Evolutionary conservation across 2,113 vertebrate genomes (phyloP).

Genomic region (Ochotona curzoniae): DNA sequence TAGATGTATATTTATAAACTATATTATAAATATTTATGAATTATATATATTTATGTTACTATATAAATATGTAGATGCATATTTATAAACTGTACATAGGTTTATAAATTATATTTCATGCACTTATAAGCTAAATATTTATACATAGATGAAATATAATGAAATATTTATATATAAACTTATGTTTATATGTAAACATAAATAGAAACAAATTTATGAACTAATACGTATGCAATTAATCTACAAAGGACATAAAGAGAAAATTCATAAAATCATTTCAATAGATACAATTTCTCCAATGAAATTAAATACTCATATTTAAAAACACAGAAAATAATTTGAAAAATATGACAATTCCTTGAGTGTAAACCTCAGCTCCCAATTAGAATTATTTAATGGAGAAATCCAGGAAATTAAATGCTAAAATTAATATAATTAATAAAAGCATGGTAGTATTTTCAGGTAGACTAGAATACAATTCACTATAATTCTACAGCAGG

Average conservation of each 20-base stretch:
- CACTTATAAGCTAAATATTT: no score
- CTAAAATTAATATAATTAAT: not conserved
- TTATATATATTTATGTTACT: no score
- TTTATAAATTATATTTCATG: no score
- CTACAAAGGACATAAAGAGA: not conserved
- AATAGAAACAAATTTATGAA: not conserved
- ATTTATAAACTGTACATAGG: no score
- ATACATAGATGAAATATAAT: no score
- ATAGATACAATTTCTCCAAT: not conserved
- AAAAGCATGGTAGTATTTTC: not conserved
- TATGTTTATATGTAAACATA: not conserved
- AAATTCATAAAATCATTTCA: not conserved
- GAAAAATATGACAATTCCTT: not conserved
- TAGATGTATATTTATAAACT: no score
- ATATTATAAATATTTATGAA: no score
- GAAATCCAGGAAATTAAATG: not conserved
- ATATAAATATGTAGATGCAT: no score
- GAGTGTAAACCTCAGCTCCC: not conserved
- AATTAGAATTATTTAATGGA: not conserved
- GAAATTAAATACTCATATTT: not conserved
- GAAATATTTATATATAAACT: no score
- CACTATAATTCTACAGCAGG: no score
- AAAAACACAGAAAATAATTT: not conserved
- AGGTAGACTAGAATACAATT: no score
- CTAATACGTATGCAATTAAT: not conserved